phyloP scores from a whole-genome alignment of 1,140 invertebrate species.

The Ditylenchus dipsaci region DNA sequence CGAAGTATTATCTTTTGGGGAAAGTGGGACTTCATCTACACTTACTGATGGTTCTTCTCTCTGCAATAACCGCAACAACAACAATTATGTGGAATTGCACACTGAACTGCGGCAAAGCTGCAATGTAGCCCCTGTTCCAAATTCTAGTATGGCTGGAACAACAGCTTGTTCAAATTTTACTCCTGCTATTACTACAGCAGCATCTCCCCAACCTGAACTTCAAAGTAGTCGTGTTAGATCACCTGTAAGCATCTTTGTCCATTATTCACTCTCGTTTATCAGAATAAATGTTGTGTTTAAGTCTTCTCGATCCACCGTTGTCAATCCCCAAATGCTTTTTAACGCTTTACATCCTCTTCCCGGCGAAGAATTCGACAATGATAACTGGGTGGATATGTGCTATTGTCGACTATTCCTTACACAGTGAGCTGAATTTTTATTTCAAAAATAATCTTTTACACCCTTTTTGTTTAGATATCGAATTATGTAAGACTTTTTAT shows the following conservation, averaged over 20 bases:
- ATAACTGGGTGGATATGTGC: slow-evolving; percentile 24
- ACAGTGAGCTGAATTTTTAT: neutral
- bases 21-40: neutral
- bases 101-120: no score
- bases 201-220: neutral
- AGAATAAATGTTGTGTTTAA: slow-evolving; percentile 5
- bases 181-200: neutral
- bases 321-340: slow-evolving; percentile 62
- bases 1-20: neutral
- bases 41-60: neutral
- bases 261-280: neutral
- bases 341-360: slow-evolving; percentile 29
- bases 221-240: neutral
- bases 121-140: no score
- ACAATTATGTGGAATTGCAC: no score
- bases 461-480: neutral
- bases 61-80: neutral
- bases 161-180: neutral
- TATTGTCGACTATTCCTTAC: neutral
- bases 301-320: slow-evolving; percentile 67
- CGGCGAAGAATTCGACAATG: slow-evolving; percentile 32
- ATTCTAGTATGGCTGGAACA: no score
- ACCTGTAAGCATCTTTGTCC: neutral
- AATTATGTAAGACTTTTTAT: neutral
- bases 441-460: neutral